Evolutionary conservation across 2,797 vertebrate genomes (phyloP).

Genomic region (Myotis pilosus): DNA sequence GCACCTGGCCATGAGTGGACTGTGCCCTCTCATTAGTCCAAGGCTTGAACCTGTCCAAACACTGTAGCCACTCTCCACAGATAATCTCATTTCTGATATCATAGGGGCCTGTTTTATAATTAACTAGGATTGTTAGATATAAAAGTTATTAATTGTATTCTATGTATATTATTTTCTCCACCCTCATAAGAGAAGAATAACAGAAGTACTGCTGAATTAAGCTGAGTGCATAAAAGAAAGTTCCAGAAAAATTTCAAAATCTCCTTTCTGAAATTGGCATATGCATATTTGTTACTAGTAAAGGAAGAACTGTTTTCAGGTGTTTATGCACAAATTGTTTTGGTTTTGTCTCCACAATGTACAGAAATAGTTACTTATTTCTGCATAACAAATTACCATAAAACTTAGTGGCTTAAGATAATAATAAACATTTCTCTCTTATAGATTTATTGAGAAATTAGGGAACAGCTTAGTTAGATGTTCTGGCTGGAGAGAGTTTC

Average conservation of each 20-base stretch:
- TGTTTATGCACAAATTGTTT: background rate
- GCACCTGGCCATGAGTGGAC: too few relatives aligned
- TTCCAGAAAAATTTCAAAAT: slow-evolving; percentile 9
- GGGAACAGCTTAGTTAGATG: background rate
- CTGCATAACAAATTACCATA: slow-evolving; percentile 22
- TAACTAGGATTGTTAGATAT: background rate
- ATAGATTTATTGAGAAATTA: background rate
- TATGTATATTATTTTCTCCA: background rate
- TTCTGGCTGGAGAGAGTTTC: background rate
- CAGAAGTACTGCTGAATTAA: slow-evolving; percentile 6
- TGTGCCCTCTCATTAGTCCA: too few relatives aligned
- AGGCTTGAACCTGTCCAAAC: too few relatives aligned
- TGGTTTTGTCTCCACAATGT: background rate
- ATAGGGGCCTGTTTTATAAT: slow-evolving; percentile 5
- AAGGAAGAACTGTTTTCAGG: slow-evolving; percentile 28
- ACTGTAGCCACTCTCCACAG: too few relatives aligned
- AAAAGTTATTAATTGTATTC: slow-evolving; percentile 10
- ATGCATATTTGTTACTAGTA: slow-evolving; percentile 13
- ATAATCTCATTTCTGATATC: background rate
- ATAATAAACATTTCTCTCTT: background rate
- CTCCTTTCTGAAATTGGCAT: slow-evolving; percentile 10
- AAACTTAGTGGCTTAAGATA: slow-evolving; percentile 12
- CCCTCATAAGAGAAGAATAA: background rate
- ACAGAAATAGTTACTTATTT: slow-evolving; percentile 26
- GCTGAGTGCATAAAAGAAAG: slow-evolving; percentile 8